Base-by-base conservation (phyloP, 2,797 vertebrate genomes). In the Periophthalmus magnuspinnatus region DNA sequence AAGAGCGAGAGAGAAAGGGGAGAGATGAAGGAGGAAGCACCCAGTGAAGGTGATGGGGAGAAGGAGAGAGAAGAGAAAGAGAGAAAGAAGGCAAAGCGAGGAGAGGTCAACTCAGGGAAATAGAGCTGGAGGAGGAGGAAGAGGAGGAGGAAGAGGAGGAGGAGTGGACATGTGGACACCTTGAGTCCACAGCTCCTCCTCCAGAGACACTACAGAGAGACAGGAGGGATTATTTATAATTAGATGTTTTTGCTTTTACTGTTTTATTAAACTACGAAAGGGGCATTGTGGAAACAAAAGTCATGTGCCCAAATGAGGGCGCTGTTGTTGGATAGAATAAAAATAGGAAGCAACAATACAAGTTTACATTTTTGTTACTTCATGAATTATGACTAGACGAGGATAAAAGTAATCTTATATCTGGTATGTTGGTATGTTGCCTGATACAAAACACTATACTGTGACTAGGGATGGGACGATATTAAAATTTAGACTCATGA, bases 31-130 rank as follows among this genome's bases (percentile, higher is more conserved):
- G 17, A n/a, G 17, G 11, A 4, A 13, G 36, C 36, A 36, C 36
- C 36, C 36, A 36, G 36, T 7, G 36, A 36, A 36, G 6, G 1
- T 2, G 36, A 38, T 38, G 6, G 47, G 6, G 17, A n/a, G 1
- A 17, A 7, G 19, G 47, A n/a, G 47, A 41, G 7, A 14, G 16
- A 17, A 41, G 0, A 14, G 9, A 11, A 41, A 41, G 38, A 41
- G 7, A 11, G 2, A 45, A 45, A 45, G 14, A 48, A 50, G 0
- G 8, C 19, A 50, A 19, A 50, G 5, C 68, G 67, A 74, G 79
- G 69, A 78, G 75, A 3, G 76, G 75, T 84, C 74, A 84, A 86
- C 75, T 83, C 80, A 80, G 84, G 79, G 66, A 80, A 77, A 81
- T 63, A 54, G 63, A 62, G 70, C 78, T 76, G 24, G 24, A 14